A percentile compares a stretch with the other conserved stretches of the same genome.
Conservation (phyloP, 2,888 invertebrate genomes). For the Seira musarum region DNA sequence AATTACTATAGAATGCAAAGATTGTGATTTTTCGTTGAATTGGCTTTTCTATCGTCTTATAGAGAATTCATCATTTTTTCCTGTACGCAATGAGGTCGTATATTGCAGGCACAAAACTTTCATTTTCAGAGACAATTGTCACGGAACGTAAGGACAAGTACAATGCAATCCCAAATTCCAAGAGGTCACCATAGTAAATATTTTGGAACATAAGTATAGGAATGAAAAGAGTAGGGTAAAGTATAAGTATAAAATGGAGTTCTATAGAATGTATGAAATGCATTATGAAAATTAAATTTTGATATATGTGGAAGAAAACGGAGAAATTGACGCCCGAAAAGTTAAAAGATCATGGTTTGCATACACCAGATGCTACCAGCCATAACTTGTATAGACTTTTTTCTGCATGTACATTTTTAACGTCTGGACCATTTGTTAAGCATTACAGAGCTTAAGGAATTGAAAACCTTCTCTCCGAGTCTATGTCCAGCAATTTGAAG, state of each 20-base stretch:
- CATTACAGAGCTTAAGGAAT: background rate
- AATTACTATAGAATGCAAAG: background rate
- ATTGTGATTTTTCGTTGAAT: no score
- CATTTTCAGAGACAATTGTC: background rate
- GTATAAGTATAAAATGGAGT: no score
- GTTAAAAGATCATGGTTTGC: background rate
- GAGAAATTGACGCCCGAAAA: background rate
- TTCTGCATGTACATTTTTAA: background rate
- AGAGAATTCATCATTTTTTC: no score
- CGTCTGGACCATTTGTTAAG: background rate
- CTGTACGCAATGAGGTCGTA: no score
- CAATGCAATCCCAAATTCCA: background rate
- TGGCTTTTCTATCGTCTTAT: no score
- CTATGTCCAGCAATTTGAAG: background rate
- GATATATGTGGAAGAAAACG: slow-evolving; percentile 53
- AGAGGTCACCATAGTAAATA: background rate
- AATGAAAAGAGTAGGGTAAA: no score
- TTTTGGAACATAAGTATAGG: background rate
- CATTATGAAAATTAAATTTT: slow-evolving; percentile 58
- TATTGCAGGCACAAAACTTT: background rate
- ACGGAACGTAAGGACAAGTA: no score
- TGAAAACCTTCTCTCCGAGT: background rate
- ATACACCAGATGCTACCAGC: background rate
- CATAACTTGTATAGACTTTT: background rate
- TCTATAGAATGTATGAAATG: no score